Conservation (phyloP, 2,797 vertebrate genomes). For the Enteromius unitaeniatus region DNA sequence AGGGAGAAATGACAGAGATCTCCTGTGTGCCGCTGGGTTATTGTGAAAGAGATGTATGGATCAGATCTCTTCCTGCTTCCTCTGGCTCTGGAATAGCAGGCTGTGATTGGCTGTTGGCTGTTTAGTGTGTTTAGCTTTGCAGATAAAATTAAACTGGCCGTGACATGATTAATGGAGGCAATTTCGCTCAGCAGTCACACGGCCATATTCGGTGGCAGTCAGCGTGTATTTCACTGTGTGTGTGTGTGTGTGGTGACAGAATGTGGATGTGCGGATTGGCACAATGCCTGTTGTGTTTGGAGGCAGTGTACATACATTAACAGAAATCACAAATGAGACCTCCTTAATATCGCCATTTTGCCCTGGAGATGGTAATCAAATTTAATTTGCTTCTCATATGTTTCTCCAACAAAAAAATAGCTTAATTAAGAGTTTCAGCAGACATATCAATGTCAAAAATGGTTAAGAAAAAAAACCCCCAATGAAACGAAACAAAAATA, state of each 20-base stretch:
- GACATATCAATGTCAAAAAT: neutral
- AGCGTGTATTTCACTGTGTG: conserved; percentile 27
- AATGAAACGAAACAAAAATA: neutral
- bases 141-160: conserved; percentile 77
- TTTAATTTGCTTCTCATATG: neutral
- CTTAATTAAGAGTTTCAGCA: neutral
- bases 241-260: conserved; percentile 33
- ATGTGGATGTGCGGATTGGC: conserved; percentile 33
- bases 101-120: conserved; percentile 74
- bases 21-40: neutral
- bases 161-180: conserved; percentile 77
- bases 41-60: conserved; percentile 33
- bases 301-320: neutral
- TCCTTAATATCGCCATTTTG: neutral
- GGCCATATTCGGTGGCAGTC: conserved; percentile 68
- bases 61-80: conserved; percentile 68
- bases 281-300: conserved; percentile 34
- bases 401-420: neutral
- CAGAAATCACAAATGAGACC: conserved; percentile 5
- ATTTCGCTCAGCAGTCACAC: conserved; percentile 70
- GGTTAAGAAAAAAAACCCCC: neutral
- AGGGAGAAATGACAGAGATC: conserved; percentile 7
- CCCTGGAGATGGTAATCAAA: neutral
- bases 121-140: conserved; percentile 69
- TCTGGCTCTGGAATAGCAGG: conserved; percentile 67